A percentile compares a stretch with the other conserved stretches of the same genome.
phyloP scores from a whole-genome alignment of 2,113 vertebrate genomes.

The Marcusenius ussheri region DNA sequence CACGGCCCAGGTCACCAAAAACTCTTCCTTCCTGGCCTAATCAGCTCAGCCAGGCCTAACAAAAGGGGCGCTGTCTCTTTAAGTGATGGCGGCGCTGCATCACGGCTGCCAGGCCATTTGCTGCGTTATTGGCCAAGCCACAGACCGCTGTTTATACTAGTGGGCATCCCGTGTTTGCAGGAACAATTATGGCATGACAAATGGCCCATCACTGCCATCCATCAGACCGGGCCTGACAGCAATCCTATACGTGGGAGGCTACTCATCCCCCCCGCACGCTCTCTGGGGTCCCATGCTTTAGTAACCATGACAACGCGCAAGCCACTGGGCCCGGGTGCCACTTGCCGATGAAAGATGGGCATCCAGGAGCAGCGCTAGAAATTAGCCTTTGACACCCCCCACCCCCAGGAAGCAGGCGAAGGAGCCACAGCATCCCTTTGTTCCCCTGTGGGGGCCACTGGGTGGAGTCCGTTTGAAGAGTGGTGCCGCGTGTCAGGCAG shows the following conservation, averaged over 20 bases:
- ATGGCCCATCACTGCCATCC: conserved; percentile 98
- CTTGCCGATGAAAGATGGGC: conserved; percentile 67
- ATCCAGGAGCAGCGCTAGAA: conserved; percentile 60
- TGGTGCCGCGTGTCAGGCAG: background rate
- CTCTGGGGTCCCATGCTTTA: conserved; percentile 88
- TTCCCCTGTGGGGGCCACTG: background rate
- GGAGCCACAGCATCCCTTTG: background rate
- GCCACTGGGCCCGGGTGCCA: conserved; percentile 71
- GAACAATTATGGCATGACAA: conserved; percentile 99
- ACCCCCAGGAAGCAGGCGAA: conserved; percentile 19
- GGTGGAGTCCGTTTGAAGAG: background rate
- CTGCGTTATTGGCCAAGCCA: conserved; percentile 91
- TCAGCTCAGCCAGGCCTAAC: conserved; percentile 46
- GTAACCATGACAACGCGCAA: conserved; percentile 88
- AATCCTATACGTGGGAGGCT: conserved; percentile 94
- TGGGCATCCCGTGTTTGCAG: conserved; percentile 96
- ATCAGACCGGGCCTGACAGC: conserved; percentile 91
- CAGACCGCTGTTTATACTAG: conserved; percentile 92
- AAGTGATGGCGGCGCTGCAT: conserved; percentile 77
- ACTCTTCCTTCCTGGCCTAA: conserved; percentile 41
- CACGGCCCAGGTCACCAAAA: background rate
- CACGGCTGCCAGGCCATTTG: conserved; percentile 81
- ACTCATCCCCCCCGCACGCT: conserved; percentile 81
- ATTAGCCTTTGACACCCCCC: conserved; percentile 64
- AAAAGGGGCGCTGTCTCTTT: conserved; percentile 76